Evolutionary conservation across 2,888 invertebrate species (phyloP), one percentile per base, ranked within the genome.

Genomic region (Operophtera brumata): DNA sequence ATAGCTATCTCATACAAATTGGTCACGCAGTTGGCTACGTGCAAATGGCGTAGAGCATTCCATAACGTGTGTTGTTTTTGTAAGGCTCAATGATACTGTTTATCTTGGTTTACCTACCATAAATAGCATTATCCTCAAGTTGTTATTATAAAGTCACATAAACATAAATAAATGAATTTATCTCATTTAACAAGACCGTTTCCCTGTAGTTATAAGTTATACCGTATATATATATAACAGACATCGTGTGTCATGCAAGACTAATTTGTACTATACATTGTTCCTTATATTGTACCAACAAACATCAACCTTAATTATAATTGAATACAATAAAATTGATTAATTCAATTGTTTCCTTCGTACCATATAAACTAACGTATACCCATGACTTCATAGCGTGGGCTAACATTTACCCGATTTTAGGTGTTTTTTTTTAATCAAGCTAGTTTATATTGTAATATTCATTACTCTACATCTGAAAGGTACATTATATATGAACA

Each of bases 321-420:
- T 71, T 65, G 62, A 62, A 68, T 58, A 73, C 72, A 70, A 74
- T 72, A 63, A 64, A 66, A 67, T 60, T 66, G 64, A 65, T 69
- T 69, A 66, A 65, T 69, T 68, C 66, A 59, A 73, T 72, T 74
- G 65, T 64, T 47, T 55, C 44, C 47, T 54, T 44, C 48, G 43
- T 54, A 49, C 39, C 36, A 39, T 34, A 37, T 8, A 32, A 8
- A 11, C 6, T 32, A 30, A 20, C 12, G 11, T 42, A 42, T 5
- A 11, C 2, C 43, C 13, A 35, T 44, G 35, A 34, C 44, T 36
- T 36, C 45, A 14, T 26, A 45, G 35, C 20, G 20, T 6, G 11
- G 9, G 8, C 6, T 34, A 34, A 3, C 34, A 34, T 36, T 45
- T 28, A 13, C 1, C 28, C 9, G 8, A 41, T 28, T 12, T 28